Evolutionary conservation across 2,888 invertebrate genomes (phyloP).

Genomic region (Calameuta pallipes): DNA sequence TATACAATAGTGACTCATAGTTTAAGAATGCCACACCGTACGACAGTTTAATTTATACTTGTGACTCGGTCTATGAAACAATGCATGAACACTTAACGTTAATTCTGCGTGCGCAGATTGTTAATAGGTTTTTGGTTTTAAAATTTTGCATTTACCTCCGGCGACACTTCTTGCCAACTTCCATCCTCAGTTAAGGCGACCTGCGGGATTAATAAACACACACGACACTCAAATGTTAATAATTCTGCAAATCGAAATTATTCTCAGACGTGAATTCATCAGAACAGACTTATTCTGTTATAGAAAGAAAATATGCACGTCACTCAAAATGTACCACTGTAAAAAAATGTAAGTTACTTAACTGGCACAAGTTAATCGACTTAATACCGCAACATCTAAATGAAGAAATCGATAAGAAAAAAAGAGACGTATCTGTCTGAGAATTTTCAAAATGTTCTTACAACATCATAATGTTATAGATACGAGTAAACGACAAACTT

Average conservation of each 20-base stretch:
- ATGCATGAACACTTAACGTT: neutral
- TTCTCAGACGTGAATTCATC: neutral
- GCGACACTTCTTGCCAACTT: slow-evolving; percentile 66
- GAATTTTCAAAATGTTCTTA: neutral
- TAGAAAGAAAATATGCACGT: too few species aligned
- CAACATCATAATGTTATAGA: neutral
- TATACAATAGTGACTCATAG: neutral
- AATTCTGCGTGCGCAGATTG: neutral
- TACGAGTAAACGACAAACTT: neutral
- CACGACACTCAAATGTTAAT: slow-evolving; percentile 27
- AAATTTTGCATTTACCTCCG: slow-evolving; percentile 50
- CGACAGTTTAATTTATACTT: neutral
- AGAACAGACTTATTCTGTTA: too few species aligned
- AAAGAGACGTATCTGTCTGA: neutral
- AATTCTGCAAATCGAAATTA: neutral
- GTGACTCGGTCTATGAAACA: neutral
- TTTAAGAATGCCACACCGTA: neutral
- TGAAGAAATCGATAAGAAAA: too few species aligned
- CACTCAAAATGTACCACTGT: too few species aligned
- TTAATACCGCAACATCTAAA: too few species aligned
- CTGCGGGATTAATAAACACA: slow-evolving; percentile 63
- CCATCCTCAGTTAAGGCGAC: slow-evolving; percentile 66
- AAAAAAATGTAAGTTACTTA: too few species aligned
- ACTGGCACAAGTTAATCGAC: too few species aligned
- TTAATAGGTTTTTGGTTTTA: neutral